phyloP scores from a whole-genome alignment of 2,113 vertebrate species.

The Poeciliopsis turrubarensis region DNA sequence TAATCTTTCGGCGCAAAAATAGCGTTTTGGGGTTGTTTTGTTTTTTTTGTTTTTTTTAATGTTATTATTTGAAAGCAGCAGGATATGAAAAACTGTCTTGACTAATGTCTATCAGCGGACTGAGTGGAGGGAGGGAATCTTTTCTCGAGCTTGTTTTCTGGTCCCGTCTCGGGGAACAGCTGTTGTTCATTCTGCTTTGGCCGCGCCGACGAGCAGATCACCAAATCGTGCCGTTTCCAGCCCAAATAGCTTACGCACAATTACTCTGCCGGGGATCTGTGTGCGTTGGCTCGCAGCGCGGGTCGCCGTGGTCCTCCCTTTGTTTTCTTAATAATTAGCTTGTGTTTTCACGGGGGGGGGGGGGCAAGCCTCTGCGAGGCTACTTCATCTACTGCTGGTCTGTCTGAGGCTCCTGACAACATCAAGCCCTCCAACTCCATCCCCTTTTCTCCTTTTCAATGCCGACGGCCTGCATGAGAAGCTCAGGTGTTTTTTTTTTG shows the following conservation, averaged over 20 bases:
- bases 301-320: constrained; percentile 78
- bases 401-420: not conserved
- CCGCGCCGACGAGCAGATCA: constrained; percentile 82
- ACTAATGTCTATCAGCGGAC: constrained; percentile 33
- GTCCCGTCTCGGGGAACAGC: constrained; percentile 76
- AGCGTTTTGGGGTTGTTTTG: fast-evolving
- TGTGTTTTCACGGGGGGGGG: constrained; percentile 82
- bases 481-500: constrained; percentile 21
- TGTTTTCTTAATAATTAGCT: constrained; percentile 93
- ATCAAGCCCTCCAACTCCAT: constrained; percentile 5
- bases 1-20: constrained; percentile 21
- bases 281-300: constrained; percentile 78
- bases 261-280: constrained; percentile 89
- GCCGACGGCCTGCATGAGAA: constrained; percentile 17
- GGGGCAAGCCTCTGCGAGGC: constrained; percentile 73
- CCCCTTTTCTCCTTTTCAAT: not conserved
- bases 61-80: constrained; percentile 4
- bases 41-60: not conserved
- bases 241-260: constrained; percentile 86
- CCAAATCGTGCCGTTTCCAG: constrained; percentile 85
- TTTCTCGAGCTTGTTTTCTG: constrained; percentile 67
- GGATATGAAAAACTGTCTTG: constrained; percentile 14
- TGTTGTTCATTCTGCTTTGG: constrained; percentile 87
- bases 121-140: constrained; percentile 19
- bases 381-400: constrained; percentile 58